Base-by-base conservation (phyloP, 1,140 invertebrate genomes). In the Pteromalus puparum region DNA sequence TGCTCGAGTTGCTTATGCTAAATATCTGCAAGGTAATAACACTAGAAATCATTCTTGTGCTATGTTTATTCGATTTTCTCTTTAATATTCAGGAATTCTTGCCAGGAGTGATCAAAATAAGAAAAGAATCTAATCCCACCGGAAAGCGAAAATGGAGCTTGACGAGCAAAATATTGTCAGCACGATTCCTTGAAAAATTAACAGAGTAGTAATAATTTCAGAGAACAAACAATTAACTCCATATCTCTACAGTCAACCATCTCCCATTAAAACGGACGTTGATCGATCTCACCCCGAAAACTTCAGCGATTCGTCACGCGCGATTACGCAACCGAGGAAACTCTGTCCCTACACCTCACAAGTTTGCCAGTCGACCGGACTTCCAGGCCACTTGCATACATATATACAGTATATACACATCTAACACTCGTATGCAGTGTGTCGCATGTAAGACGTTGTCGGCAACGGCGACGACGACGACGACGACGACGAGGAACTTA, bases 251-350 rank as follows among this genome's bases (percentile, higher is more conserved):
- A 61, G 21, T 9, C 53, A 21, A n/a, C 18, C n/a, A 65, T 30
- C 48, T 61, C 18, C 21, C 73, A 42, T 42, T 24, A 42, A 72
- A 34, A 18, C 26, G 3, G 24, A 21, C 68, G 68, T 18, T 28
- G 68, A 72, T 72, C 68, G 68, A 72, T 72, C 26, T 72, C 12
- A 15, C 26, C 18, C 68, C 73, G 34, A 21, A 42, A 74, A 77
- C 21, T 77, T 77, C 0, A 24, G 6, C 78, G 34, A 67, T 68
- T 77, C 53, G 42, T 72, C 65, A 53, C 76, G 38, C 26, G 24
- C 82, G 73, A 78, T 81, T 72, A 72, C 79, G n/a, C 79, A 46
- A 34, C 72, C 65, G 13, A 30, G 9, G 74, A 78, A 53, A 77
- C 75, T 53, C 75, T 6, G 18, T 10, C n/a, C 12, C 18, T 1